Base-by-base conservation (phyloP, 2,888 invertebrate species). In the Caenorhabditis sinica region DNA sequence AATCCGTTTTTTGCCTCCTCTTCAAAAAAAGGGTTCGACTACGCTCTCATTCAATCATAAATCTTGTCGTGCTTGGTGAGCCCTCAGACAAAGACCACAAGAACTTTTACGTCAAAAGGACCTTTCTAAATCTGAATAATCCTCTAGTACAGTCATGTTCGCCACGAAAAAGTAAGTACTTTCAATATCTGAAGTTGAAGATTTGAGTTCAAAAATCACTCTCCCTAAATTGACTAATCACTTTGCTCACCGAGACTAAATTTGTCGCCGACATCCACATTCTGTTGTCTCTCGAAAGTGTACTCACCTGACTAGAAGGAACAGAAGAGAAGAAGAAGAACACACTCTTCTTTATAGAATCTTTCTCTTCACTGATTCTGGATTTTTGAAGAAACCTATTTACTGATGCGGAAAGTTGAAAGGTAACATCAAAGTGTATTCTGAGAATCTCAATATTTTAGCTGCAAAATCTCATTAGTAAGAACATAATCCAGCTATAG, bases 31-130 rank as follows among this genome's bases (percentile, higher is more conserved):
- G 40, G 71, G 79, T 79, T 79, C 77, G 77, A 71, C 69, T 58
- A 77, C 71, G 72, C 79, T 28, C 72, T 80, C 72, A 80, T 80
- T 80, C 80, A 80, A 80, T 80, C 72, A 80, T 80, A 80, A 80
- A 80, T 80, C 80, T 72, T 65, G 53, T 71, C 33, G 56, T 63
- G 80, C 58, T 72, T 45, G 65, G 80, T 80, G 80, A 80, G 80
- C 80, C 53, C 72, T 69, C 49, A 33, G 20, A 66, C 56, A 66
- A 45, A 69, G 23, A 68, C 28, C 51, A 77, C 71, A 43, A 71
- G 53, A 71, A 61, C 68, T 40, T 61, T 51, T 33, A 30, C 58
- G 56, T 60, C 56, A 23, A 36, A 2, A 51, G 11, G 23, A 49
- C 66, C 15, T 20, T 25, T 56, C 25, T 28, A 36, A 61, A n/a